Evolutionary conservation across 2,888 invertebrate genomes (phyloP), one percentile per base, ranked within the genome.

Genomic region (Opisthograptis luteolata): DNA sequence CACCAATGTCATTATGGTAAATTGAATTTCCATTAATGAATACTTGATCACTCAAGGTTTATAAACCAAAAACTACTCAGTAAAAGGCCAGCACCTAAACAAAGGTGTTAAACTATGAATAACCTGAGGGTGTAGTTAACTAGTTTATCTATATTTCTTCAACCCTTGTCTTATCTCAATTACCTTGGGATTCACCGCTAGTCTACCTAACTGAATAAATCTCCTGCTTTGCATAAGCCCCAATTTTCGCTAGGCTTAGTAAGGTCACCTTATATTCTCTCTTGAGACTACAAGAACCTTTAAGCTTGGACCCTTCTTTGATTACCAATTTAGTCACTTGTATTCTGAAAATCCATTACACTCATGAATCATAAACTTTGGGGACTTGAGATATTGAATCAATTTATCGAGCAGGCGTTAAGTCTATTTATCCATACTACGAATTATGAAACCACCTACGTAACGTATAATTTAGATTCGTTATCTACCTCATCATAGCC

Each of bases 181-280:
- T 53, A 50, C 47, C 41, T 24, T 15, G 48, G 53, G 55, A 53
- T 36, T 41, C 36, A n/a, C 52, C 39, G 25, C 43, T 57, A 58
- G 42, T 55, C 45, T 46, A 52, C 51, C 48, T 56, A 55, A 55
- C 58, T 43, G 49, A 61, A 58, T 64, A 57, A 60, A 57, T 57
- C 49, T 60, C 50, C 47, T 53, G 36, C 58, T 61, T 60, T 62
- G 55, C 59, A 62, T 64, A 61, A 64, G 40, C 61, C 48, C 47
- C 54, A 58, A 64, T 58, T 58, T 61, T 55, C 56, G 44, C 50
- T 51, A 47, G 46, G 47, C 46, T 46, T 49, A 34, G 49, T 45
- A 36, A 43, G 54, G 54, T 58, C 53, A 52, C 46, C 52, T 47
- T 45, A 37, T 47, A 37, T 55, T 47, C 20, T 48, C 51, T 51